These are phyloP conservation scores for Rhizomys pruinosus DNA, from an alignment of 2,113 vertebrate genomes.

Conservation along the genomic window DNA sequence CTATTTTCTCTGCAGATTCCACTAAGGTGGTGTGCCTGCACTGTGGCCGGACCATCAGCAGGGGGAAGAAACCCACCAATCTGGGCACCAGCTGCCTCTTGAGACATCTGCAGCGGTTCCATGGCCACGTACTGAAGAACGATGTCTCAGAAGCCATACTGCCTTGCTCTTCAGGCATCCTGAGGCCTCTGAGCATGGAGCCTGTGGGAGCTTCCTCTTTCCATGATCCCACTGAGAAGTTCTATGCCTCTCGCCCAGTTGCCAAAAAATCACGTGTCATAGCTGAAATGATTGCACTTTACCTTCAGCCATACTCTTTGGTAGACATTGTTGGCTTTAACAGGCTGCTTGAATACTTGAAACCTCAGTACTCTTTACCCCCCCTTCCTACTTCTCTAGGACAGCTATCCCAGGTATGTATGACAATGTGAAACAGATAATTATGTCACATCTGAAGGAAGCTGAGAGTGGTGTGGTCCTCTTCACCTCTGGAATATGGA, in stretches of 20 bases:
- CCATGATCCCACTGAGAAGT: slow-evolving; percentile 89
- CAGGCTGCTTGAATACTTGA: slow-evolving; percentile 95
- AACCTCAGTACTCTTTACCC: slow-evolving; percentile 95
- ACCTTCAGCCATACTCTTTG: slow-evolving; percentile 97
- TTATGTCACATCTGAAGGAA: slow-evolving; percentile 94
- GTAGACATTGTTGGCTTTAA: slow-evolving; percentile 95
- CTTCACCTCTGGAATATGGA: slow-evolving; percentile 97
- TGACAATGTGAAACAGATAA: slow-evolving; percentile 92
- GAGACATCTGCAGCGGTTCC: slow-evolving; percentile 96
- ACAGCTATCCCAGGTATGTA: slow-evolving; percentile 98
- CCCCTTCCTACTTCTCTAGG: slow-evolving; percentile 95
- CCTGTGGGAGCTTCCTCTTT: slow-evolving; percentile 87
- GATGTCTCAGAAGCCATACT: slow-evolving; percentile 89
- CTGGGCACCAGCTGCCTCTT: slow-evolving; percentile 97
- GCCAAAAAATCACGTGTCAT: slow-evolving; percentile 98
- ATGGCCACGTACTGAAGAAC: slow-evolving; percentile 92
- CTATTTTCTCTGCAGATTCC: slow-evolving; percentile 94
- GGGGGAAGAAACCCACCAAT: slow-evolving; percentile 98
- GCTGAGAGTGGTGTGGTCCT: slow-evolving; percentile 95
- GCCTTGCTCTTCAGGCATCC: slow-evolving; percentile 85
- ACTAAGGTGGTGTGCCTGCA: slow-evolving; percentile 98
- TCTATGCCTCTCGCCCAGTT: slow-evolving; percentile 94
- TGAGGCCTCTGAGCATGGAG: slow-evolving; percentile 86
- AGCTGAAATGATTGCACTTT: slow-evolving; percentile 98
- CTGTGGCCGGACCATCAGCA: slow-evolving; percentile 97